phyloP scores from a whole-genome alignment of 2,888 invertebrate species.

The Schizaphis graminum region DNA sequence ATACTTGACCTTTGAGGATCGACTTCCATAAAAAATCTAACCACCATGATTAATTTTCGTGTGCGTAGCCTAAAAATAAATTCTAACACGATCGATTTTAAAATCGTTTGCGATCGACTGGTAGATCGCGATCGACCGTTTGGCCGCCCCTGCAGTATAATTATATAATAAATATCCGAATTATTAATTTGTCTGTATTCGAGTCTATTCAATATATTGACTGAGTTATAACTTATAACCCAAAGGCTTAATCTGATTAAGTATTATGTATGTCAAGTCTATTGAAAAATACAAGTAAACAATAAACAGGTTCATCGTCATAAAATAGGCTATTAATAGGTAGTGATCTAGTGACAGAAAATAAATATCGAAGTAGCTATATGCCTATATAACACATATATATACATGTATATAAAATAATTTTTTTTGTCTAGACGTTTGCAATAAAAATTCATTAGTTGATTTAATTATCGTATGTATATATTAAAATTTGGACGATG shows the following conservation, averaged over 20 bases:
- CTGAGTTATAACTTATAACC: background rate
- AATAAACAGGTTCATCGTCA: background rate
- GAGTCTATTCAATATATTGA: background rate
- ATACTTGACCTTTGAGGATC: too few relatives aligned
- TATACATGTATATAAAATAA: background rate
- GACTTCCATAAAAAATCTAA: too few relatives aligned
- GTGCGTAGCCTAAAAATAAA: too few relatives aligned
- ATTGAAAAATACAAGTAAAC: background rate
- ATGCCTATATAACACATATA: background rate
- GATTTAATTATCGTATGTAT: background rate
- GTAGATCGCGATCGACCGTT: too few relatives aligned
- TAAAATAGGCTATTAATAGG: background rate
- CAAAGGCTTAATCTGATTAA: background rate
- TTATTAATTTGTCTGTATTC: background rate
- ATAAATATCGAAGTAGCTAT: background rate
- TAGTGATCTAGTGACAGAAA: background rate
- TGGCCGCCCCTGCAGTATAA: too few relatives aligned
- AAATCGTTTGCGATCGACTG: too few relatives aligned
- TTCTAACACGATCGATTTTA: too few relatives aligned
- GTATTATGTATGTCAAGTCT: background rate
- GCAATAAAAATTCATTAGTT: background rate
- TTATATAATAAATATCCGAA: background rate
- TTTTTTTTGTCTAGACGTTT: background rate
- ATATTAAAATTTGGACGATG: background rate
- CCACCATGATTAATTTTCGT: too few relatives aligned